Conservation (phyloP, 2,113 vertebrate genomes). For the Hirundichthys speculiger region DNA sequence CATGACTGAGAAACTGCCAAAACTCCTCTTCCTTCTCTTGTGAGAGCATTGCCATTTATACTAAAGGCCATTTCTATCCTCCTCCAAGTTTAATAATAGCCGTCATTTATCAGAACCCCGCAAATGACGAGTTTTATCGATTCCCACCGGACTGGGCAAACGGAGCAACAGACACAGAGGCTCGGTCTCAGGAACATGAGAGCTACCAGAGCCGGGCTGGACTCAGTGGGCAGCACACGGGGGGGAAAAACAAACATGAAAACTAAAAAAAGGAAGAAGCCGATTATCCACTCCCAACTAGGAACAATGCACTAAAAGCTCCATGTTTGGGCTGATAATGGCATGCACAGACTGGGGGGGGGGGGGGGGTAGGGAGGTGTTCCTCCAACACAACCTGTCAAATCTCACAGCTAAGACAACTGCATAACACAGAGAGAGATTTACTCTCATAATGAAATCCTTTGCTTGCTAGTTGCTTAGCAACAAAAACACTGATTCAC, state of each 20-base stretch:
- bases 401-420: constrained; percentile 67
- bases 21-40: constrained; percentile 9
- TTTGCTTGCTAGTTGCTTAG: constrained; percentile 80
- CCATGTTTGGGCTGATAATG: constrained; percentile 61
- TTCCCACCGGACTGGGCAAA: constrained; percentile 34
- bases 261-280: constrained; percentile 50
- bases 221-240: constrained; percentile 16
- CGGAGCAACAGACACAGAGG: constrained; percentile 16
- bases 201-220: constrained; percentile 22
- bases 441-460: constrained; percentile 73
- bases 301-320: constrained; percentile 50
- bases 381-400: constrained; percentile 64
- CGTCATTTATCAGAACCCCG: constrained; percentile 49
- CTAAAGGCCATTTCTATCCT: constrained; percentile 29
- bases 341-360: constrained; percentile 53
- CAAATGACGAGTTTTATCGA: constrained; percentile 45
- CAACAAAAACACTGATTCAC: constrained; percentile 76
- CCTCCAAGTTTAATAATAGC: constrained; percentile 50
- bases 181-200: constrained; percentile 24
- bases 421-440: constrained; percentile 69
- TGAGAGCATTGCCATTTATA: constrained; percentile 32
- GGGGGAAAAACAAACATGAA: constrained; percentile 14
- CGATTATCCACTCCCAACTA: constrained; percentile 55
- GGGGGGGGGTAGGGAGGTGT: constrained; percentile 46
- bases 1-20: constrained; percentile 33